These are phyloP conservation scores for Hippocampus comes DNA, from an alignment of 2,113 vertebrate species.

Conservation along the genomic window DNA sequence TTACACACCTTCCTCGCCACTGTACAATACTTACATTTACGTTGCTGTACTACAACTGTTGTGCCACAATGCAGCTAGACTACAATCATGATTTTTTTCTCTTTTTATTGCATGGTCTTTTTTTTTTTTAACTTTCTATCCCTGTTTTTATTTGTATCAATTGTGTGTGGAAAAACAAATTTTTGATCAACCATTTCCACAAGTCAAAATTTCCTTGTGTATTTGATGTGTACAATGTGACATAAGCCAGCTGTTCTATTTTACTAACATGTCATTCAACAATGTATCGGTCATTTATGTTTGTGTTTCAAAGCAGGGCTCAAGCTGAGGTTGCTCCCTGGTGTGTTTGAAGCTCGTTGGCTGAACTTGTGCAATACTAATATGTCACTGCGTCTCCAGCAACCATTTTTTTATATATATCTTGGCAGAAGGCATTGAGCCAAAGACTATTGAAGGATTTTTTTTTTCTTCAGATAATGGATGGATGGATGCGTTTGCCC, in stretches of 20 bases:
- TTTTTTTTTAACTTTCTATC: constrained; percentile 65
- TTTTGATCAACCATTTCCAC: constrained; percentile 59
- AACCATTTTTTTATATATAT: constrained; percentile 47
- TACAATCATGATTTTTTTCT: constrained; percentile 67
- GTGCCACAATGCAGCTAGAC: constrained; percentile 79
- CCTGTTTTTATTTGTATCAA: constrained; percentile 74
- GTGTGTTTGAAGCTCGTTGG: constrained; percentile 19
- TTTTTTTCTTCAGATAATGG: constrained; percentile 10
- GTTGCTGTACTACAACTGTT: constrained; percentile 71
- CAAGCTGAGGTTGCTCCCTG: constrained; percentile 64
- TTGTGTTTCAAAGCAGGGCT: constrained; percentile 41
- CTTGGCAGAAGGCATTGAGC: constrained; percentile 51
- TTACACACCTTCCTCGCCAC: constrained; percentile 46
- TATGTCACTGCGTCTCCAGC: constrained; percentile 48
- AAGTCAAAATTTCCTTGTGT: constrained; percentile 82
- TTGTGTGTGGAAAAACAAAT: constrained; percentile 73
- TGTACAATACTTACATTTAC: constrained; percentile 74
- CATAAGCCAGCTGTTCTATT: constrained; percentile 84
- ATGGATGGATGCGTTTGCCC: too few species aligned
- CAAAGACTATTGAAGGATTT: constrained; percentile 54
- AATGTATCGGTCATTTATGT: constrained; percentile 75
- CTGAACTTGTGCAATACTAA: constrained; percentile 64
- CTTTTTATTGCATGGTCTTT: constrained; percentile 50
- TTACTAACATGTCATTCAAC: constrained; percentile 85
- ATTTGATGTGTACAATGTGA: constrained; percentile 96